phyloP scores from a whole-genome alignment of 2,888 invertebrate species.

The Heliconius ethilla region DNA sequence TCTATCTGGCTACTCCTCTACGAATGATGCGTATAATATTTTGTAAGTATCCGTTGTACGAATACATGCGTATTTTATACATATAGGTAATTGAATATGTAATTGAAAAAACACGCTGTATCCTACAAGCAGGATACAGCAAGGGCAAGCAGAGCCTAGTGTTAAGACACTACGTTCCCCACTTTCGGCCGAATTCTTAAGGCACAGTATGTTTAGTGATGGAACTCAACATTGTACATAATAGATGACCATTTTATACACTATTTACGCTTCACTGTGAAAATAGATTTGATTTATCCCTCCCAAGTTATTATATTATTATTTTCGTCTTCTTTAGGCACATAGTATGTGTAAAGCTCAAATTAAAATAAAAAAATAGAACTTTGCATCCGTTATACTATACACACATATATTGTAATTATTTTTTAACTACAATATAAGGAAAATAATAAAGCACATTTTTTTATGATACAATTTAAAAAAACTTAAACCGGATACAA shows the following conservation, averaged over 20 bases:
- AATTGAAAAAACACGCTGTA: no score
- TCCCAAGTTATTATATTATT: background rate
- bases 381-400: background rate
- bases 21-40: no score
- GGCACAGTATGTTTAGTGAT: background rate
- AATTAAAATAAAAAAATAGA: background rate
- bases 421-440: conserved; percentile 1
- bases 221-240: no score
- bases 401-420: background rate
- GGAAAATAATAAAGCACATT: background rate
- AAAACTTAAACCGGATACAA: conserved; percentile 19
- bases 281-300: background rate
- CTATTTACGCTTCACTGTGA: background rate
- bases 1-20: no score
- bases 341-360: background rate
- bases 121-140: no score
- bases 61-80: no score
- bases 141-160: background rate
- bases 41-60: background rate
- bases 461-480: background rate
- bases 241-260: background rate
- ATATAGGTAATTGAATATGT: no score
- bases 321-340: background rate
- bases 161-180: background rate
- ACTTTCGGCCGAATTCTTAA: background rate